Conservation (phyloP, 2,797 vertebrate genomes). For the Margarornis squamiger region DNA sequence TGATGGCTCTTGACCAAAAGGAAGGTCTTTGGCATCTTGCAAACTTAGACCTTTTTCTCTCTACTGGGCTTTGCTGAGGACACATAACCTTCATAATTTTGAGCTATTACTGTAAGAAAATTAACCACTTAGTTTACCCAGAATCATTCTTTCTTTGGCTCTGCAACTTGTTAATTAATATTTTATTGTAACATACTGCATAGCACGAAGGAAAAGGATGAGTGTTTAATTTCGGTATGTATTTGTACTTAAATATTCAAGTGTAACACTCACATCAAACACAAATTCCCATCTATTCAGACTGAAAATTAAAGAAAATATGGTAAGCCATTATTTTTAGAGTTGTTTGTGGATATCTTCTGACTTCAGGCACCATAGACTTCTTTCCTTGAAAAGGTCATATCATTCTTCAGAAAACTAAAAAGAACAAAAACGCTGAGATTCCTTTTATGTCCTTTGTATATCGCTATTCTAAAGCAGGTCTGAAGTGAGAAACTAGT, state of each 20-base stretch:
- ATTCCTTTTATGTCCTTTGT: constrained; percentile 59
- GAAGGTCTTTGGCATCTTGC: not conserved
- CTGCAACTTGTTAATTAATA: not conserved
- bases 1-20: accelerated
- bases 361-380: not conserved
- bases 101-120: not conserved
- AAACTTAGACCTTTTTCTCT: not conserved
- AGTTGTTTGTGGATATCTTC: constrained; percentile 13
- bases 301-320: constrained; percentile 19
- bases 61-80: not conserved
- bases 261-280: not conserved
- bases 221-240: not conserved
- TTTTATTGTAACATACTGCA: not conserved
- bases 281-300: not conserved
- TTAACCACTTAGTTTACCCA: not conserved
- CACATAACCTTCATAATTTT: not conserved
- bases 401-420: constrained; percentile 1
- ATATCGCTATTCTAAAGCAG: constrained; percentile 23
- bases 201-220: not conserved
- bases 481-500: constrained; percentile 49
- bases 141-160: not conserved
- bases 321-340: not conserved
- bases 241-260: not conserved
- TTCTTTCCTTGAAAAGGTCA: constrained; percentile 45
- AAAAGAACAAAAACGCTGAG: constrained; percentile 1